Conservation (phyloP, 2,797 vertebrate genomes). For the Crenuchus spilurus region DNA sequence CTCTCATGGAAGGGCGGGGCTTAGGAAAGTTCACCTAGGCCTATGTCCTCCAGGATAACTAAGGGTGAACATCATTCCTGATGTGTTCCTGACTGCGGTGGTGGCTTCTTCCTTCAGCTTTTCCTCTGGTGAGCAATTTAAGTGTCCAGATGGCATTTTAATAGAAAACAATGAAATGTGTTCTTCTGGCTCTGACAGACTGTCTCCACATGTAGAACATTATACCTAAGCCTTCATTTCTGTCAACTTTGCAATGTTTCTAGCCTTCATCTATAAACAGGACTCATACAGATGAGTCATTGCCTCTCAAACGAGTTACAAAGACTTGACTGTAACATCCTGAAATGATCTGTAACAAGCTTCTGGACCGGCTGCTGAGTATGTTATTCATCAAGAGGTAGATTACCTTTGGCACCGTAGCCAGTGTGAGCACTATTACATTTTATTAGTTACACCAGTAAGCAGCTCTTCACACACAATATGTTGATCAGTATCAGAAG, state of each 20-base stretch:
- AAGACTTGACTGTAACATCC: not conserved
- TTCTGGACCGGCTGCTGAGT: not conserved
- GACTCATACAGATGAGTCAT: not conserved
- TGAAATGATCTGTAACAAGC: constrained; percentile 5
- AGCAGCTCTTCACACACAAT: not conserved
- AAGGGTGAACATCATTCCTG: not conserved
- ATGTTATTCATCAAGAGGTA: not conserved
- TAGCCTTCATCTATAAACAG: not conserved
- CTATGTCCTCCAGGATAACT: too few relatives aligned
- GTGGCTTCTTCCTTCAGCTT: not conserved
- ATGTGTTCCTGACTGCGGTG: not conserved
- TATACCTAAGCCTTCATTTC: not conserved
- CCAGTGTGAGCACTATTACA: constrained; percentile 7
- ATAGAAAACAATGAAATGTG: constrained; percentile 25
- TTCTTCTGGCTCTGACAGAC: constrained; percentile 2
- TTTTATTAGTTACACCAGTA: not conserved
- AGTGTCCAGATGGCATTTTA: constrained; percentile 30
- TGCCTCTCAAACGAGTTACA: not conserved
- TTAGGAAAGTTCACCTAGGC: too few relatives aligned
- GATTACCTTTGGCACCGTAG: not conserved
- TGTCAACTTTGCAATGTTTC: not conserved
- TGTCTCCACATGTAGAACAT: not conserved
- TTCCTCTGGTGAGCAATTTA: not conserved
- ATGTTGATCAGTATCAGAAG: too few relatives aligned
- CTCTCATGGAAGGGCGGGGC: too few relatives aligned